Percentiles rank a stretch among this genome's conserved stretches.
These are phyloP conservation scores for Rhodinocichla rosea DNA, from an alignment of 2,113 vertebrate species.

Conservation along the genomic window DNA sequence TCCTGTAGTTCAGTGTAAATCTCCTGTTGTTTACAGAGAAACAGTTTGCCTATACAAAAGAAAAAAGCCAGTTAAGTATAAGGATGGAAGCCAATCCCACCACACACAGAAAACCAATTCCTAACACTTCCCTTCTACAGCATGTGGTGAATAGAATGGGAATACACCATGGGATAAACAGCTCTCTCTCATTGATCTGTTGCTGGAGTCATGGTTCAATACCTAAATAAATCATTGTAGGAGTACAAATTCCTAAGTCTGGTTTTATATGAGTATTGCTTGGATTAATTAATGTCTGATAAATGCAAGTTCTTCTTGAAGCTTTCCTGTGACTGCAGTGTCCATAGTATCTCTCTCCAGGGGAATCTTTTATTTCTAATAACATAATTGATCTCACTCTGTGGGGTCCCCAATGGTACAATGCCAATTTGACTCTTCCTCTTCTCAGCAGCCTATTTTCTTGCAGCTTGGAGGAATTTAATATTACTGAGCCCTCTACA, in stretches of 20 bases:
- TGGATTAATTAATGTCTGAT: background rate
- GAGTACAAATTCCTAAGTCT: background rate
- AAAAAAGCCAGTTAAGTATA: background rate
- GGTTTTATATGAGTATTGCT: background rate
- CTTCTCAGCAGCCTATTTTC: background rate
- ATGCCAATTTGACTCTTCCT: background rate
- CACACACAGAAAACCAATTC: background rate
- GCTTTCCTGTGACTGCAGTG: background rate
- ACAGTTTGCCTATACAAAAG: background rate
- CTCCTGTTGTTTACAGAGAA: background rate
- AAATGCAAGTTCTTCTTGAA: background rate
- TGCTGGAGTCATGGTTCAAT: background rate
- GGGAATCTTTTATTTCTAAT: background rate
- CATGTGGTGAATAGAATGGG: background rate
- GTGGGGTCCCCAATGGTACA: background rate
- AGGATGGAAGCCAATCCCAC: background rate
- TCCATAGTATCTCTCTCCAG: background rate
- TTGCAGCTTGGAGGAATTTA: background rate
- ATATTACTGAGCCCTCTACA: background rate
- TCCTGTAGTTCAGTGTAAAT: background rate
- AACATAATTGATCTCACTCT: background rate
- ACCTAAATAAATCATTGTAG: background rate
- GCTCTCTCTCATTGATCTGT: background rate
- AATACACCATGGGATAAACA: background rate
- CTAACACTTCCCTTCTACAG: background rate